These are phyloP conservation scores for Archips crataeganus DNA, from an alignment of 2,888 invertebrate species.

Conservation along the genomic window DNA sequence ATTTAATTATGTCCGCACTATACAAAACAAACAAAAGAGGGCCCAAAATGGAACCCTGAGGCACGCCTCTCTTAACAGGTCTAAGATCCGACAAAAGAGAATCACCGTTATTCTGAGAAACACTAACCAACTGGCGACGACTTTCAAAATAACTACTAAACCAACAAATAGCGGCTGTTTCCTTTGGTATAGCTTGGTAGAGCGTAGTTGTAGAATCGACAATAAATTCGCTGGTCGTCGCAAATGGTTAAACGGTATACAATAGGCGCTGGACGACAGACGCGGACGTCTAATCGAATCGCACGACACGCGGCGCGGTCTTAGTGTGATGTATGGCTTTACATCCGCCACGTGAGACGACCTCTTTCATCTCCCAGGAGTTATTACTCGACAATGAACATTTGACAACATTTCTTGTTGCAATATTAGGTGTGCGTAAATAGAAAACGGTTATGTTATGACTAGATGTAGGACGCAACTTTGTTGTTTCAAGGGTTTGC, in stretches of 20 bases:
- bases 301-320: conserved; percentile 15
- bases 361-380: conserved; percentile 9
- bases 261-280: conserved; percentile 8
- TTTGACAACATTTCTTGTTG: neutral
- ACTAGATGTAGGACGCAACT: no score
- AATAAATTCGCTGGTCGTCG: conserved; percentile 15
- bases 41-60: no score
- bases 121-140: no score
- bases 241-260: conserved; percentile 28
- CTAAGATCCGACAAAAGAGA: no score
- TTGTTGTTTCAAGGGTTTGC: no score
- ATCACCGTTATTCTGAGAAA: no score
- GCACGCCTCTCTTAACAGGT: no score
- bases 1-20: no score
- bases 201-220: neutral
- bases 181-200: no score
- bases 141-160: no score
- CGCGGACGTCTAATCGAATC: conserved; percentile 23
- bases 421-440: neutral
- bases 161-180: no score
- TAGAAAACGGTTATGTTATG: neutral
- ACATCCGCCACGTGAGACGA: neutral
- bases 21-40: no score
- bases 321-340: conserved; percentile 23
- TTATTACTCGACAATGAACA: conserved; percentile 11